A percentile compares a stretch with the other conserved stretches of the same genome.
Conservation (phyloP, 1,140 invertebrate species). For the Homalodisca vitripennis region DNA sequence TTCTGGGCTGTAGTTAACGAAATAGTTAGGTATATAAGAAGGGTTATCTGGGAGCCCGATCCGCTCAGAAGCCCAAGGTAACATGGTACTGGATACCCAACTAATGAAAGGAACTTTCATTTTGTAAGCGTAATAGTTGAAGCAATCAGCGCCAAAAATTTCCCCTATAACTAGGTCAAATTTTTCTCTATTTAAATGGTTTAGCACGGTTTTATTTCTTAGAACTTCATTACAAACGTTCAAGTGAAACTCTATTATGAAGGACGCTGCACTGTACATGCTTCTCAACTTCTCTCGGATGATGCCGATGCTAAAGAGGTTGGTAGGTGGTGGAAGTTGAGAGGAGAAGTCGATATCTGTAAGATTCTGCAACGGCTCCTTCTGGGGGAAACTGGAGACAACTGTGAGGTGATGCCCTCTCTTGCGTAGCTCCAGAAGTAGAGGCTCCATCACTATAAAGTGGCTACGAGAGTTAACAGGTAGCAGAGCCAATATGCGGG, state of each 20-base stretch:
- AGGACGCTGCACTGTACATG: neutral
- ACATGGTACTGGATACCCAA: conserved; percentile 53
- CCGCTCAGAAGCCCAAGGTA: conserved; percentile 58
- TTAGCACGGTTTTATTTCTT: neutral
- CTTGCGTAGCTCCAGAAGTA: conserved; percentile 42
- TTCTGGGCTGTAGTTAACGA: conserved; percentile 17
- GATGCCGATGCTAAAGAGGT: neutral
- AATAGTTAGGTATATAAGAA: conserved; percentile 32
- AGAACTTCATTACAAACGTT: neutral
- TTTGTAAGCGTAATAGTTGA: conserved; percentile 37
- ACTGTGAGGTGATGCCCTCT: conserved; percentile 45
- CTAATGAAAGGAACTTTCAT: conserved; percentile 60
- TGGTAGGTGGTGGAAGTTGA: neutral
- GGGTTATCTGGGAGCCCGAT: conserved; percentile 22
- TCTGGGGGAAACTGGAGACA: conserved; percentile 49
- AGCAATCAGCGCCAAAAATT: conserved; percentile 41
- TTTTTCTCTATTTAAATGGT: conserved; percentile 16
- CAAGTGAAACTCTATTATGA: neutral
- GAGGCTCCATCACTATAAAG: conserved; percentile 43
- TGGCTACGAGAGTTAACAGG: conserved; percentile 45
- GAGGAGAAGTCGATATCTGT: conserved; percentile 47
- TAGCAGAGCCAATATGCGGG: conserved; percentile 42
- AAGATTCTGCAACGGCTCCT: conserved; percentile 52
- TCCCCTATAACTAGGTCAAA: conserved; percentile 45
- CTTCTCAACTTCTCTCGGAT: neutral